Percentiles rank a stretch among this genome's conserved stretches.
phyloP scores from a whole-genome alignment of 2,797 vertebrate genomes.

The Picus viridis region DNA sequence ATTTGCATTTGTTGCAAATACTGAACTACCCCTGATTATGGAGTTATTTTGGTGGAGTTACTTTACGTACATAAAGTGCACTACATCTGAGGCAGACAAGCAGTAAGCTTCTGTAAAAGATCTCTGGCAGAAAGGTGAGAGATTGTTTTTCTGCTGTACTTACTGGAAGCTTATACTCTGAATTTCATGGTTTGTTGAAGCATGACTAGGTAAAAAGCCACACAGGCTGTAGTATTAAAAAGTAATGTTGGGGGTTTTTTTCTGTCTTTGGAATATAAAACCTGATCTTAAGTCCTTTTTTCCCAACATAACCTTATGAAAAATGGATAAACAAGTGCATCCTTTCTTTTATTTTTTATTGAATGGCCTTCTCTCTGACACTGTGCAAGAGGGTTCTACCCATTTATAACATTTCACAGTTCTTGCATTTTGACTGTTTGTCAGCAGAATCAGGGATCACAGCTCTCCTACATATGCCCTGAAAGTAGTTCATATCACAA shows the following conservation, averaged over 20 bases:
- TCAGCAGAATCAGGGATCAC: not conserved
- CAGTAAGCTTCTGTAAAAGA: not conserved
- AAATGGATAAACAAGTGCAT: not conserved
- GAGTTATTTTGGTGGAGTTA: not conserved
- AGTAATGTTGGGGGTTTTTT: not conserved
- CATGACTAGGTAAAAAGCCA: constrained; percentile 2
- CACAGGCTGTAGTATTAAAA: not conserved
- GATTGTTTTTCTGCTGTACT: not conserved
- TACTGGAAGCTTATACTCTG: not conserved
- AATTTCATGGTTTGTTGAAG: constrained; percentile 26
- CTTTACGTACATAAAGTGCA: not conserved
- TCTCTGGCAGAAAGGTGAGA: not conserved
- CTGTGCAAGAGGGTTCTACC: not conserved
- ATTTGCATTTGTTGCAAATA: not conserved
- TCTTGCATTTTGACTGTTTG: constrained; percentile 9
- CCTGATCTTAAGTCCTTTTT: not conserved
- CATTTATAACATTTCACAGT: not conserved
- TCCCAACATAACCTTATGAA: not conserved
- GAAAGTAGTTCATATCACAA: not conserved
- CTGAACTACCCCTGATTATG: not conserved
- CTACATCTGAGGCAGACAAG: not conserved
- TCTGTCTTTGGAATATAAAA: not conserved
- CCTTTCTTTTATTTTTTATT: not conserved
- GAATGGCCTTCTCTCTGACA: not conserved
- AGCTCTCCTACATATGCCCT: not conserved